A percentile compares a stretch with the other conserved stretches of the same genome.
Conservation (phyloP, 1,140 invertebrate species). For the Apis dorsata region DNA sequence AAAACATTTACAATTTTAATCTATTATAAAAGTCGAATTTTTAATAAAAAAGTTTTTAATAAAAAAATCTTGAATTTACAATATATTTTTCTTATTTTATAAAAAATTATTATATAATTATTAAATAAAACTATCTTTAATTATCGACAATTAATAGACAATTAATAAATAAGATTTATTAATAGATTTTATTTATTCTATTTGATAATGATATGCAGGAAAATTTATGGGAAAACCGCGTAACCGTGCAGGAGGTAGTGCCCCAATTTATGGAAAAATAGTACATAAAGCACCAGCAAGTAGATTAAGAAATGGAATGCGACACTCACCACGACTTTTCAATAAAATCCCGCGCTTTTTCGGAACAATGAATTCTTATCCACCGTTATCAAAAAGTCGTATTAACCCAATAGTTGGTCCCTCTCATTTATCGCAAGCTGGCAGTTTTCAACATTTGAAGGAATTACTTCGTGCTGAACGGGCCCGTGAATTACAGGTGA, state of each 20-base stretch:
- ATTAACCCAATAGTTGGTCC: slow-evolving; percentile 67
- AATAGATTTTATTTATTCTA: background rate
- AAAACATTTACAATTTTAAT: background rate
- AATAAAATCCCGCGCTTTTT: slow-evolving; percentile 78
- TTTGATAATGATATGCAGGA: slow-evolving; percentile 39
- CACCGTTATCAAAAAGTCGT: slow-evolving; percentile 70
- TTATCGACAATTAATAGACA: background rate
- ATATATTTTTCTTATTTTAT: background rate
- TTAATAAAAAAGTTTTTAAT: background rate
- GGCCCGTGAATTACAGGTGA: slow-evolving; percentile 83
- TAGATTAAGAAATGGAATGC: slow-evolving; percentile 74
- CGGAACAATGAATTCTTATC: slow-evolving; percentile 76
- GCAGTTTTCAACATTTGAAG: slow-evolving; percentile 84
- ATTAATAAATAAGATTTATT: no score
- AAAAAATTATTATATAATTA: background rate
- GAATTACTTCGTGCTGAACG: slow-evolving; percentile 83
- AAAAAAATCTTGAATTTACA: background rate
- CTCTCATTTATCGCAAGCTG: slow-evolving; percentile 79
- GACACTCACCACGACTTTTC: slow-evolving; percentile 74
- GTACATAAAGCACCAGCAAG: slow-evolving; percentile 82
- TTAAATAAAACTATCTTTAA: background rate
- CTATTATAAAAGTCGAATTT: background rate
- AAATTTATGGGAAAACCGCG: slow-evolving; percentile 56
- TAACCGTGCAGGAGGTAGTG: slow-evolving; percentile 66
- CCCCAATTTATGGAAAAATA: slow-evolving; percentile 83